phyloP scores from a whole-genome alignment of 2,113 vertebrate genomes.

The Melanerpes aurifrons region DNA sequence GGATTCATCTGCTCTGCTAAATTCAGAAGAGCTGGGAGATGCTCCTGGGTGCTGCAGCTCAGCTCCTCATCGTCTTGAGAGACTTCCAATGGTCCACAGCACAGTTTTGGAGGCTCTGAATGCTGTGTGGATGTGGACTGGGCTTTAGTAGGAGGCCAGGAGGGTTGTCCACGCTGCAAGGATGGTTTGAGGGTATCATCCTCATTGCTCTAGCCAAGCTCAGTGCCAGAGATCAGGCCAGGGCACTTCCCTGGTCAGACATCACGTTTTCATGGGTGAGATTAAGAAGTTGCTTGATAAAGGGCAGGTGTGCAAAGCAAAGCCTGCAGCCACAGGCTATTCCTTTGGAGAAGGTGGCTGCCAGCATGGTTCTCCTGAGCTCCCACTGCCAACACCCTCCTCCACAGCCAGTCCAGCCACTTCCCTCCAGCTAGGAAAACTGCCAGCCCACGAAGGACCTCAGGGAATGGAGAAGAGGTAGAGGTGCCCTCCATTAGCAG shows the following conservation, averaged over 20 bases:
- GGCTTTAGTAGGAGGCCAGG: background rate
- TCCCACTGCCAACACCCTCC: background rate
- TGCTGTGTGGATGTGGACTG: fast-evolving
- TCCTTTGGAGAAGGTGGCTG: background rate
- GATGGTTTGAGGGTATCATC: background rate
- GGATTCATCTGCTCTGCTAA: background rate
- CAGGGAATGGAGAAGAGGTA: fast-evolving
- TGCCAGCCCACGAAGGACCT: background rate
- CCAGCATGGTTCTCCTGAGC: background rate
- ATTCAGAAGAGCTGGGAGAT: background rate
- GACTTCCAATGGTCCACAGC: background rate
- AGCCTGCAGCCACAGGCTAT: background rate
- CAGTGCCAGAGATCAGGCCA: fast-evolving
- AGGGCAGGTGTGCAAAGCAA: background rate
- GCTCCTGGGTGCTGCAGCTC: background rate
- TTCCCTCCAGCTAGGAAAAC: background rate
- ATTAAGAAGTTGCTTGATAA: background rate
- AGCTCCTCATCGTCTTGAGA: background rate
- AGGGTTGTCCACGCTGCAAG: fast-evolving
- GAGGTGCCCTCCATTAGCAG: background rate
- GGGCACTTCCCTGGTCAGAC: background rate
- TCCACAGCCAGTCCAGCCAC: background rate
- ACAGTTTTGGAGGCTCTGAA: background rate
- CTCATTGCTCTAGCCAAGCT: background rate
- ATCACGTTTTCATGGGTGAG: background rate